These are phyloP conservation scores for Apteryx mantelli DNA, from an alignment of 2,113 vertebrate genomes.

Conservation along the genomic window DNA sequence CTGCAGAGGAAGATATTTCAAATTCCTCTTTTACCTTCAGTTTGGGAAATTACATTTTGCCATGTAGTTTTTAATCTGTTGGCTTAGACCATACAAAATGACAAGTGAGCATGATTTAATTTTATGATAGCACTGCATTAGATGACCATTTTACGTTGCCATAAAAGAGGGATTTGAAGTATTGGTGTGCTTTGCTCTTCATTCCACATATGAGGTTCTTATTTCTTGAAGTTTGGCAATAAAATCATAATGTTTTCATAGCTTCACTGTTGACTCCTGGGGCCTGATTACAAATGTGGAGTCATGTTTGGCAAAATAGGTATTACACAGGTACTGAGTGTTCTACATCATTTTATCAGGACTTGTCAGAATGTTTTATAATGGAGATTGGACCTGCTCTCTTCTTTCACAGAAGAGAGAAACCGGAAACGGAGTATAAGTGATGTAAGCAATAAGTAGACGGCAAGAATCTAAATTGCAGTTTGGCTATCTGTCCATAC, in stretches of 20 bases:
- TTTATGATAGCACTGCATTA: constrained; percentile 68
- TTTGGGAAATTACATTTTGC: constrained; percentile 73
- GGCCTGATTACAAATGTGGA: accelerated
- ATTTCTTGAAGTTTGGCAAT: constrained; percentile 33
- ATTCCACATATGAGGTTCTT: not conserved
- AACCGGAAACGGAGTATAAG: accelerated
- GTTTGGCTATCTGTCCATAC: not conserved
- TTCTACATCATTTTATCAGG: not conserved
- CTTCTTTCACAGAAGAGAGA: not conserved
- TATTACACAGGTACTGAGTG: accelerated
- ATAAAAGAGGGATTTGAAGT: constrained; percentile 69
- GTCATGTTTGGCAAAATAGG: not conserved
- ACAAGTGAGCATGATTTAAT: constrained; percentile 70
- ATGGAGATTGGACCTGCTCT: not conserved
- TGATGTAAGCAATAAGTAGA: not conserved
- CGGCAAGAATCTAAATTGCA: not conserved
- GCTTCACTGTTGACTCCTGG: not conserved
- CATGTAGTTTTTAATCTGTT: constrained; percentile 70
- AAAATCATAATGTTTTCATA: not conserved
- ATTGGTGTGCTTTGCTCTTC: constrained; percentile 37
- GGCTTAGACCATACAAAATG: constrained; percentile 36
- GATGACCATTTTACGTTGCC: constrained; percentile 67
- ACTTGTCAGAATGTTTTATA: not conserved
- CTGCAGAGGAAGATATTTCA: constrained; percentile 67
- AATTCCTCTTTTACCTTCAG: constrained; percentile 53